phyloP scores from a whole-genome alignment of 2,797 vertebrate species.

The Phoxinus dragarum region DNA sequence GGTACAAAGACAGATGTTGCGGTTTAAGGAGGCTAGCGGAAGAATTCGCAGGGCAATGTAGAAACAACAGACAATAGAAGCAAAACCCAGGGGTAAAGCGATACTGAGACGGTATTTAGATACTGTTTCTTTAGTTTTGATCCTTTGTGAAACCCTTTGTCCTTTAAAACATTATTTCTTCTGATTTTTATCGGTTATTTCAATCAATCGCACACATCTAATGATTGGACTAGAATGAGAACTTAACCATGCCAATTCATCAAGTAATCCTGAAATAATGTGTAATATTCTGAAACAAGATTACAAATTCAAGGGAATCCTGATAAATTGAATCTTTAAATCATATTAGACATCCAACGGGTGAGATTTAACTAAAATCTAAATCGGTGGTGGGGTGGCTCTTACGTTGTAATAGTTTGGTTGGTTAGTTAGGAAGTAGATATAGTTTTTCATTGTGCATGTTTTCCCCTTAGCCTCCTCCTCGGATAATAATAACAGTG shows the following conservation, averaged over 20 bases:
- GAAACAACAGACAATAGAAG: constrained; percentile 42
- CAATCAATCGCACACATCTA: neutral
- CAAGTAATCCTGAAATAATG: neutral
- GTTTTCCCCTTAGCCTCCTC: neutral
- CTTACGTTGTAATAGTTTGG: neutral
- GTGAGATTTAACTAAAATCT: neutral
- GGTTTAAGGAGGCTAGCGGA: neutral
- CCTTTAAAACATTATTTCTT: neutral
- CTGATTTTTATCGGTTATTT: neutral
- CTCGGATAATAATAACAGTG: neutral
- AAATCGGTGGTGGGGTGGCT: neutral
- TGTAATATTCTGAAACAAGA: neutral
- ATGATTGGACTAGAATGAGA: neutral
- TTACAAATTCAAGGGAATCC: neutral
- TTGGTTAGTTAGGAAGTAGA: neutral
- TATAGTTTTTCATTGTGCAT: neutral
- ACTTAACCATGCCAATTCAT: constrained; percentile 17
- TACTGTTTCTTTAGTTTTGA: neutral
- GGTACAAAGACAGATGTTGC: constrained; percentile 37
- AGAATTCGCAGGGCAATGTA: neutral
- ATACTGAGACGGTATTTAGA: neutral
- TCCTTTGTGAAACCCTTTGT: neutral
- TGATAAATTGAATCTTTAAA: neutral
- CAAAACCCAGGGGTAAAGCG: constrained; percentile 16
- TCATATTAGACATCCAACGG: neutral